Percentiles rank a stretch among this genome's conserved stretches.
Conservation (phyloP, 2,888 invertebrate genomes). For the Zeuzera pyrina region DNA sequence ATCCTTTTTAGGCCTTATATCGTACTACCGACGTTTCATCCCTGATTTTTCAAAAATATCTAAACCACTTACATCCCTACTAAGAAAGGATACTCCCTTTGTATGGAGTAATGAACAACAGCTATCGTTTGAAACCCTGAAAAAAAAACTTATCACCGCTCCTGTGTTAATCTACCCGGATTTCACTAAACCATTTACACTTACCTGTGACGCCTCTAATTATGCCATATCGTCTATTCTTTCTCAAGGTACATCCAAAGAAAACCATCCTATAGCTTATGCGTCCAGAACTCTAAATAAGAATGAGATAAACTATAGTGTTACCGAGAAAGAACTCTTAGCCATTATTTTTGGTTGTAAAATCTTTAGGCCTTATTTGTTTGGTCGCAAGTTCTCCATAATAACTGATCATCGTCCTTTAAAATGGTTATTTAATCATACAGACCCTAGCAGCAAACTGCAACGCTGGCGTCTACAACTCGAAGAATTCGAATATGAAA, state of each 20-base stretch:
- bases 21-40: too few species aligned
- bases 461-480: slow-evolving; percentile 5
- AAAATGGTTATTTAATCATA: neutral
- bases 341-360: slow-evolving; percentile 18
- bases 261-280: slow-evolving; percentile 16
- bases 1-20: too few species aligned
- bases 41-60: too few species aligned
- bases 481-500: slow-evolving; percentile 8
- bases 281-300: slow-evolving; percentile 20
- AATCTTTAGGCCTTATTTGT: slow-evolving; percentile 18
- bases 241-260: slow-evolving; percentile 15
- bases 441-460: neutral
- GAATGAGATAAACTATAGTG: slow-evolving; percentile 19
- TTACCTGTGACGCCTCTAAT: too few species aligned
- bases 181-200: too few species aligned
- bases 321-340: slow-evolving; percentile 18
- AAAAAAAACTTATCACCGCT: too few species aligned
- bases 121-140: too few species aligned
- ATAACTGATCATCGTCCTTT: slow-evolving; percentile 4
- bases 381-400: slow-evolving; percentile 16
- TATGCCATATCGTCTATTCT: too few species aligned
- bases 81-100: too few species aligned
- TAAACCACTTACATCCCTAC: too few species aligned
- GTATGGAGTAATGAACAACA: too few species aligned
- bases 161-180: too few species aligned